These are phyloP conservation scores for Accipiter virgatus DNA, from an alignment of 2,113 vertebrate species.

Conservation along the genomic window DNA sequence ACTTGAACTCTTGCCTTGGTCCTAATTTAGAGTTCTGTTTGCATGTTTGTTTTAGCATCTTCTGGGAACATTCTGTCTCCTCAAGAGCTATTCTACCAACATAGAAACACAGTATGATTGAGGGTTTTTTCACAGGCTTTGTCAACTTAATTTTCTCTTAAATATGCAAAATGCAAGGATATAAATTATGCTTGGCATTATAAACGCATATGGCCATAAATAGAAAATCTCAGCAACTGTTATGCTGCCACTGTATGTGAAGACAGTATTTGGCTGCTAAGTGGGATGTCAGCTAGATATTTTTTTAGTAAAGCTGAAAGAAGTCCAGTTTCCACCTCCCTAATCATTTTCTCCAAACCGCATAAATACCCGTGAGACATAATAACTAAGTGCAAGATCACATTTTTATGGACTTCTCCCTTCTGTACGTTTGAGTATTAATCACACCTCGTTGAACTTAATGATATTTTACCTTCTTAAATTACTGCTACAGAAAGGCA, in stretches of 20 bases:
- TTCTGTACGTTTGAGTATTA: neutral
- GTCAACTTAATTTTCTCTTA: constrained; percentile 20
- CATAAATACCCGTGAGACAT: neutral
- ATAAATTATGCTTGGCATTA: constrained; percentile 17
- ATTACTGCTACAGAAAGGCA: neutral
- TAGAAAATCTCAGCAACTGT: neutral
- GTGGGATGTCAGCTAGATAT: neutral
- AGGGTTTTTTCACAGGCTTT: neutral
- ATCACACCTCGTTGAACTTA: neutral
- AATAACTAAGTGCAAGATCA: neutral
- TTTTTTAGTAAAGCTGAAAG: neutral
- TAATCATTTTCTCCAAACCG: neutral
- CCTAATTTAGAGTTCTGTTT: constrained; percentile 58
- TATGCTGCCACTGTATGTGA: neutral
- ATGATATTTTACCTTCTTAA: neutral
- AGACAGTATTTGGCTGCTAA: neutral
- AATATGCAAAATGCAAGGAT: neutral
- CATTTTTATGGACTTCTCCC: neutral
- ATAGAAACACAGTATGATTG: constrained; percentile 36
- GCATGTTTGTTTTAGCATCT: constrained; percentile 62
- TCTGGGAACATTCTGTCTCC: constrained; percentile 68
- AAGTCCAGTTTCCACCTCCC: neutral
- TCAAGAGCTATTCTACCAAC: constrained; percentile 39
- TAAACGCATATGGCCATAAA: neutral
- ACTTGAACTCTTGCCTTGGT: constrained; percentile 57